phyloP scores from a whole-genome alignment of 1,140 invertebrate genomes.

The Drosophila pseudoananassae region DNA sequence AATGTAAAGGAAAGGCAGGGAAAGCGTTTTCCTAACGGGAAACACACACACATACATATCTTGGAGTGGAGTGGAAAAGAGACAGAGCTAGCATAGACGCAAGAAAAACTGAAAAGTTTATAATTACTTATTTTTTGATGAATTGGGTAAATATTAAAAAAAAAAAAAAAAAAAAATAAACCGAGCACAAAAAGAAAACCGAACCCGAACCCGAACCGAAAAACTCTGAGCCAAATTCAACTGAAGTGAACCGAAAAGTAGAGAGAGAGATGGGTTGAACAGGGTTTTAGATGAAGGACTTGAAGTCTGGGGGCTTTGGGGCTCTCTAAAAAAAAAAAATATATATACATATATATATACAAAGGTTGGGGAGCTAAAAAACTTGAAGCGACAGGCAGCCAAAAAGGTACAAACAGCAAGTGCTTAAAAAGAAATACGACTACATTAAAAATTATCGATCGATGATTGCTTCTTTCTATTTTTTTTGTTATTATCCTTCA shows the following conservation, averaged over 20 bases:
- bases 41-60: slow-evolving; percentile 39
- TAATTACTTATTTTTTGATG: slow-evolving; percentile 84
- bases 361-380: not conserved
- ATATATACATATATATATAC: too few species aligned
- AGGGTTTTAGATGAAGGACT: not conserved
- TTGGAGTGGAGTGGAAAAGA: slow-evolving; percentile 2
- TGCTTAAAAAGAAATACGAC: slow-evolving; percentile 76
- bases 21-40: slow-evolving; percentile 77
- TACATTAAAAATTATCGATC: slow-evolving; percentile 82
- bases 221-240: slow-evolving; percentile 7
- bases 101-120: slow-evolving; percentile 83
- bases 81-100: slow-evolving; percentile 53
- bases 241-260: slow-evolving; percentile 7
- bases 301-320: too few species aligned
- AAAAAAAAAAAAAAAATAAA: slow-evolving; percentile 54
- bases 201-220: slow-evolving; percentile 10
- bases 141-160: slow-evolving; percentile 84
- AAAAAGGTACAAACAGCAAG: slow-evolving; percentile 66
- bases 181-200: slow-evolving; percentile 26
- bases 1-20: slow-evolving; percentile 64
- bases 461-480: slow-evolving; percentile 28
- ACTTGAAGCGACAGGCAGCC: slow-evolving; percentile 19
- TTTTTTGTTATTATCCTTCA: slow-evolving; percentile 1
- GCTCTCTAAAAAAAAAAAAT: too few species aligned
- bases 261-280: slow-evolving; percentile 1